Conservation (phyloP, 2,113 vertebrate genomes). For the Chiloscyllium plagiosum region DNA sequence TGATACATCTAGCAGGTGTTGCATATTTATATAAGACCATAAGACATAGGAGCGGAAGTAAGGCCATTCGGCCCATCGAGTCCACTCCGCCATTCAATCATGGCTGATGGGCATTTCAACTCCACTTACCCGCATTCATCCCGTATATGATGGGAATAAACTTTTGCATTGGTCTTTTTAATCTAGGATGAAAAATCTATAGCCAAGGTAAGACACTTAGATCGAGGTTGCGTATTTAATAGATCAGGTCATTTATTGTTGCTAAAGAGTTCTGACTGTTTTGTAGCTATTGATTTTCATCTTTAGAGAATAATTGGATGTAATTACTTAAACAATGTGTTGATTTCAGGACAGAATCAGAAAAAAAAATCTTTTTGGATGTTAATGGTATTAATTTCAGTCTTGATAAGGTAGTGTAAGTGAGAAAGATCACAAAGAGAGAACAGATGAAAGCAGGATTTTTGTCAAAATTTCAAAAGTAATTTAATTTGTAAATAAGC, state of each 20-base stretch:
- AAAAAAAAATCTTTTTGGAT: neutral
- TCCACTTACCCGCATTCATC: no score
- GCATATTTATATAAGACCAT: neutral
- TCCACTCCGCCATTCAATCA: no score
- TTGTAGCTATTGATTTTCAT: slow-evolving; percentile 59
- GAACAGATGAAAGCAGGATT: neutral
- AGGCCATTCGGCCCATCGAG: no score
- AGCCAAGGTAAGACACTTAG: slow-evolving; percentile 31
- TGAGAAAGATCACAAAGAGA: neutral
- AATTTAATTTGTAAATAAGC: neutral
- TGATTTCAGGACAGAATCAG: neutral
- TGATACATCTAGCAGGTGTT: neutral
- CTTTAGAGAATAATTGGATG: slow-evolving; percentile 45
- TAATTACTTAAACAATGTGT: slow-evolving; percentile 30
- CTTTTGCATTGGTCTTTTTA: neutral
- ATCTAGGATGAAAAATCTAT: neutral
- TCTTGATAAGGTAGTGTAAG: neutral
- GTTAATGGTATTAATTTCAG: neutral
- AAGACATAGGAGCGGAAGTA: no score
- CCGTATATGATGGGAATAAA: neutral
- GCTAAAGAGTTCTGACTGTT: slow-evolving; percentile 52
- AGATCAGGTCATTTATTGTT: slow-evolving; percentile 45
- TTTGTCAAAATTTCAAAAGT: neutral
- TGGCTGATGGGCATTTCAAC: no score
- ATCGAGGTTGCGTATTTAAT: slow-evolving; percentile 43